These are phyloP conservation scores for Oncorhynchus gorbuscha DNA, from an alignment of 2,113 vertebrate species.

Conservation along the genomic window DNA sequence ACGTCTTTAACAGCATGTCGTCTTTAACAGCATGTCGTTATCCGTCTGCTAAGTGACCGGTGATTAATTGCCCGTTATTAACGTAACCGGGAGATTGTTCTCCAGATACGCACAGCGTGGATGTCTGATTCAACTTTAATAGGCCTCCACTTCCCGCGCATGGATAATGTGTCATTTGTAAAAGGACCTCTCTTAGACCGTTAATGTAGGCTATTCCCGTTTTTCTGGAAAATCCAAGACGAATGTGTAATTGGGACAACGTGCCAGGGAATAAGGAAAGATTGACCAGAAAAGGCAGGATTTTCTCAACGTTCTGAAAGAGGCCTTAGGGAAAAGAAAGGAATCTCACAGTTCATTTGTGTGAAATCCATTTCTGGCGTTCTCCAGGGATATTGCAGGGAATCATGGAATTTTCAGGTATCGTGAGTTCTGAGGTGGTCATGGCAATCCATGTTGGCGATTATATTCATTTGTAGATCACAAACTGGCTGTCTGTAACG, in stretches of 20 bases:
- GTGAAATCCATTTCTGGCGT: slow-evolving; percentile 46
- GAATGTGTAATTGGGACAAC: slow-evolving; percentile 52
- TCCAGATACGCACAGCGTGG: slow-evolving; percentile 62
- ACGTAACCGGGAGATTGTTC: slow-evolving; percentile 67
- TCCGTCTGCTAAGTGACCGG: slow-evolving; percentile 65
- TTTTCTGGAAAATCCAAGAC: slow-evolving; percentile 56
- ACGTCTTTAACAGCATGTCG: slow-evolving; percentile 31
- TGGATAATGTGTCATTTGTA: slow-evolving; percentile 72
- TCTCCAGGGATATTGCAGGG: slow-evolving; percentile 10
- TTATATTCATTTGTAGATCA: no score
- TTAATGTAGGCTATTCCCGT: slow-evolving; percentile 58
- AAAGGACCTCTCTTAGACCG: neutral
- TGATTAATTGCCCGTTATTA: slow-evolving; percentile 77
- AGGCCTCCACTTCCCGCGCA: slow-evolving; percentile 65
- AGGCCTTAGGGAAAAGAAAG: slow-evolving; percentile 27
- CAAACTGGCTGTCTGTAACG: no score
- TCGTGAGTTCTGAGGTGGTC: neutral
- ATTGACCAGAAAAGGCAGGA: slow-evolving; percentile 2
- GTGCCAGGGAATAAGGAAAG: slow-evolving; percentile 32
- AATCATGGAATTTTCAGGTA: slow-evolving; percentile 14
- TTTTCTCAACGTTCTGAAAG: slow-evolving; percentile 6
- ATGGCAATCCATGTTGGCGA: no score
- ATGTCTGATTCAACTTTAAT: slow-evolving; percentile 73
- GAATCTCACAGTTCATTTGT: slow-evolving; percentile 48
- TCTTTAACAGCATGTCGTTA: slow-evolving; percentile 35